Evolutionary conservation across 2,888 invertebrate species (phyloP), one percentile per base, ranked within the genome.

Genomic region (Drosophila quinaria): DNA sequence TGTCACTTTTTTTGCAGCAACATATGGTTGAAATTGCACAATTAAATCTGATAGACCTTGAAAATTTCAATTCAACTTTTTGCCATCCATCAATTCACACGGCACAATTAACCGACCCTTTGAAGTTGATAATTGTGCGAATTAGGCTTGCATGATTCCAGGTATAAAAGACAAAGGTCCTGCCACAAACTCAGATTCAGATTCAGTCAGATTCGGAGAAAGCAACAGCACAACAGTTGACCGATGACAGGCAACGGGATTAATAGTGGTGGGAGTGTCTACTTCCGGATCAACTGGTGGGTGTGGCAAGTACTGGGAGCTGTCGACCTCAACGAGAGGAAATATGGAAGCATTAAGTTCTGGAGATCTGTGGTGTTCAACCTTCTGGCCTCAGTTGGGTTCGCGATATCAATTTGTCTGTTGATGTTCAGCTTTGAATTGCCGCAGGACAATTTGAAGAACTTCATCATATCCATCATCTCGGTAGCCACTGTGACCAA

Each of bases 1-100:
- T 13, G 13, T 2, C 33, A 13, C 33, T 4, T 35, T 35, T 35
- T 35, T 5, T 5, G 2, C 25, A 98, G 96, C 93, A 97, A 11
- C 56, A 58, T 37, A 11, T 58, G 58, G 29, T 15, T 15, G n/a
- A 37, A 1, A 25, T 52, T 44, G 29, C 61, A 61, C 44, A 50
- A 33, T 51, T 51, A 60, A 11, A 42, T 44, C 13, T 29, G 3
- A 42, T 33, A 1, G 35, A 13, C 35, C 35, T 35, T 13, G 5
- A 13, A 35, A 35, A 17, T 58, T 58, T 5, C 25, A 6, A 25
- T 59, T 50, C 9, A 44, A 15, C 15, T 44, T 55, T 55, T 33
- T 11, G n/a, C 42, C 17, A 42, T 29, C 8, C 29, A 41, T 31
- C 17, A 60, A 42, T 55, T 47, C 29, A 13, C 15, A 15, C 29